Evolutionary conservation across 2,797 vertebrate species (phyloP).

Genomic region (Spinus olivaceus): DNA sequence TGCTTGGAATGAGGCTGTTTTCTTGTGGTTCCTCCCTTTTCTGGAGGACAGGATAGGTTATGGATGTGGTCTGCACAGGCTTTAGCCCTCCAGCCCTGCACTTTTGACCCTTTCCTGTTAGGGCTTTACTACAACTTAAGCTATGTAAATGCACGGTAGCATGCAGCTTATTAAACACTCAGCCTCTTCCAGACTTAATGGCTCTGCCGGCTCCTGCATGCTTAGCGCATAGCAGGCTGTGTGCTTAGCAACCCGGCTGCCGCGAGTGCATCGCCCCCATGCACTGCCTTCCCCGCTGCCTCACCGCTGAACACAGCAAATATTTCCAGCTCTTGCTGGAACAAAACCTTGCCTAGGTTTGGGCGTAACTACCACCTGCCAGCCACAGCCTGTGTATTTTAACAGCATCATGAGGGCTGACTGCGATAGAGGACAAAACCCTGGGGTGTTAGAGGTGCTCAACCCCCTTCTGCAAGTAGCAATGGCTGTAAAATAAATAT

Average conservation of each 20-base stretch:
- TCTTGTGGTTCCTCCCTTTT: background rate
- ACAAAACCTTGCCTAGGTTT: background rate
- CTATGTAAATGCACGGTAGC: constrained; percentile 27
- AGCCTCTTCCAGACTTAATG: constrained; percentile 22
- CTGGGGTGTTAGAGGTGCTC: background rate
- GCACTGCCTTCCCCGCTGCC: background rate
- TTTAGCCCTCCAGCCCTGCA: background rate
- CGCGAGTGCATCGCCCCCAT: fast-evolving
- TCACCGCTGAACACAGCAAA: fast-evolving
- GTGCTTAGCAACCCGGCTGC: constrained; percentile 39
- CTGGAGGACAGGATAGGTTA: background rate
- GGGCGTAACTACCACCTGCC: background rate
- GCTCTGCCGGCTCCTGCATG: background rate
- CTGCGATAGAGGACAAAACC: background rate
- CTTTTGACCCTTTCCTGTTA: constrained; percentile 44
- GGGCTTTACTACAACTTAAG: constrained; percentile 15
- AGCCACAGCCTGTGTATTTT: background rate
- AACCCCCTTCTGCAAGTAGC: background rate
- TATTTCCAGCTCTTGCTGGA: background rate
- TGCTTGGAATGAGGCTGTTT: background rate
- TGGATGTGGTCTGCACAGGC: fast-evolving
- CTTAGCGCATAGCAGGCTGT: background rate
- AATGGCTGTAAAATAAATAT: background rate
- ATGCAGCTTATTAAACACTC: constrained; percentile 30
- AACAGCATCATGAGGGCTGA: background rate